Percentiles rank a stretch among this genome's conserved stretches.
Evolutionary conservation across 2,888 invertebrate species (phyloP).

Genomic region (Zygogramma bicolorata): DNA sequence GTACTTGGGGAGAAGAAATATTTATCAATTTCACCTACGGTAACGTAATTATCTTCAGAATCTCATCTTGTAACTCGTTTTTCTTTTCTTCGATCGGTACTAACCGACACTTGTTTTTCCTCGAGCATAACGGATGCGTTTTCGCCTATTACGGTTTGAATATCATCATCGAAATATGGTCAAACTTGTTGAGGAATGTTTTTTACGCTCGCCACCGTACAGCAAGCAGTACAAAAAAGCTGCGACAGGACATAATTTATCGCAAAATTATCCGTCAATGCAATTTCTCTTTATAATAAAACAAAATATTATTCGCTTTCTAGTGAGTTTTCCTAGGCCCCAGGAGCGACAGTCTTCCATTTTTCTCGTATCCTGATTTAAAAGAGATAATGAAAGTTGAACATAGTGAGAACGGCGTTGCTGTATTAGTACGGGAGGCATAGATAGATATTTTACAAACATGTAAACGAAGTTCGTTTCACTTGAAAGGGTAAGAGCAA

Average conservation of each 20-base stretch:
- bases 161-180: constrained; percentile 36
- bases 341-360: not conserved
- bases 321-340: constrained; percentile 3
- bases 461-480: not conserved
- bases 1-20: not conserved
- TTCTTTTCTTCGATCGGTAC: constrained; percentile 16
- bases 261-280: constrained; percentile 7
- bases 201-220: constrained; percentile 4
- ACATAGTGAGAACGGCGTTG: not conserved
- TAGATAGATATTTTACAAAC: no score
- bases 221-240: no score
- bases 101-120: constrained; percentile 34
- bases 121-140: not conserved
- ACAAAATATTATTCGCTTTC: constrained; percentile 18
- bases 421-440: no score
- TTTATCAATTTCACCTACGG: constrained; percentile 1
- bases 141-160: constrained; percentile 31
- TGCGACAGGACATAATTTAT: constrained; percentile 5
- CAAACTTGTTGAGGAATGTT: constrained; percentile 25
- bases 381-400: not conserved
- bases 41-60: constrained; percentile 6
- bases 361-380: not conserved
- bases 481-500: not conserved
- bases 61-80: constrained; percentile 4
- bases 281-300: constrained; percentile 24